Evolutionary conservation across 2,888 invertebrate genomes (phyloP).

Genomic region (Kuschelorhynchus macadamiae): DNA sequence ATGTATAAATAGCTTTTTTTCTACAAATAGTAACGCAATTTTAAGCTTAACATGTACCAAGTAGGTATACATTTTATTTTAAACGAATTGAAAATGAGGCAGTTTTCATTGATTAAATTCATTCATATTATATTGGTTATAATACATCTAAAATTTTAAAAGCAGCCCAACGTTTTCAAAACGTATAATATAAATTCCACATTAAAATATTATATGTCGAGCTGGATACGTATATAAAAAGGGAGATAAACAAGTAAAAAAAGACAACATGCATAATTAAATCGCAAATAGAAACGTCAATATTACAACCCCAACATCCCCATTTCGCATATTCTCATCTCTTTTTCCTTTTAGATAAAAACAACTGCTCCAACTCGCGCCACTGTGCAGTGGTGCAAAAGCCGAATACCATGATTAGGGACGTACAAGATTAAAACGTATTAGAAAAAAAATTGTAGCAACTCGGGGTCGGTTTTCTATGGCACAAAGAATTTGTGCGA

Average conservation of each 20-base stretch:
- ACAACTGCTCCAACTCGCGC: conserved; percentile 49
- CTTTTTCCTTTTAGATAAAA: conserved; percentile 50
- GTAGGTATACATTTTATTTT: too few species aligned
- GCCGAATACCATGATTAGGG: neutral
- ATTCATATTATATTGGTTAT: too few species aligned
- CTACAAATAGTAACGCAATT: too few species aligned
- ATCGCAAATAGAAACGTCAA: conserved; percentile 70
- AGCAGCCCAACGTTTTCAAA: conserved; percentile 54
- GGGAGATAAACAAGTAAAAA: conserved; percentile 63
- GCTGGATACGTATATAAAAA: conserved; percentile 54
- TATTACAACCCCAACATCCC: conserved; percentile 61
- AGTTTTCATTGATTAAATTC: too few species aligned
- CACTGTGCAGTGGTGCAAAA: conserved; percentile 41
- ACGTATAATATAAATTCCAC: conserved; percentile 55
- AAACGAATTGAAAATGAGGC: too few species aligned
- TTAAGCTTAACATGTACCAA: too few species aligned
- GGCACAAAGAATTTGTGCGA: too few species aligned
- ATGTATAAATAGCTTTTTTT: too few species aligned
- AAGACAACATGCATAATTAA: conserved; percentile 68
- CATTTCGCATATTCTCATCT: conserved; percentile 63
- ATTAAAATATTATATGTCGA: conserved; percentile 28
- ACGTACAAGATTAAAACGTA: too few species aligned
- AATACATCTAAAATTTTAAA: too few species aligned
- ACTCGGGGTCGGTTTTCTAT: too few species aligned
- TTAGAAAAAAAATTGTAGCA: too few species aligned